A percentile compares a stretch with the other conserved stretches of the same genome.
phyloP scores from a whole-genome alignment of 2,113 vertebrate species.

The Sarotherodon lohbergeri region DNA sequence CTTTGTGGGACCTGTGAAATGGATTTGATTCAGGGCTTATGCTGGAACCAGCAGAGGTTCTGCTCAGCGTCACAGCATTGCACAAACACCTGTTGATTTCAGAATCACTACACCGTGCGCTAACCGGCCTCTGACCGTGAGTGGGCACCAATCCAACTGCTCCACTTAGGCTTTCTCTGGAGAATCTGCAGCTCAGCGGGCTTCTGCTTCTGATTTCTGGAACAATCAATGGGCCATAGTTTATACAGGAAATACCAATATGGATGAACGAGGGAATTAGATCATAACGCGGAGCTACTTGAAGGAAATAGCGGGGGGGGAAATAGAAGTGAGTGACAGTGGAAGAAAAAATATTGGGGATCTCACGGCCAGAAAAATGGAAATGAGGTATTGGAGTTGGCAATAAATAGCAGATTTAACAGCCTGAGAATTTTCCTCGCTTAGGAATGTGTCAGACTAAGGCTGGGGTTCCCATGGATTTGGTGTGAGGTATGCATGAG shows the following conservation, averaged over 20 bases:
- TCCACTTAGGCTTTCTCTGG: slow-evolving; percentile 43
- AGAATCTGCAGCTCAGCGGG: slow-evolving; percentile 26
- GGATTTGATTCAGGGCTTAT: slow-evolving; percentile 51
- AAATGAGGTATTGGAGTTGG: slow-evolving; percentile 72
- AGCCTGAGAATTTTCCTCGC: slow-evolving; percentile 68
- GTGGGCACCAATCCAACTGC: slow-evolving; percentile 30
- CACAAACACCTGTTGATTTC: slow-evolving; percentile 75
- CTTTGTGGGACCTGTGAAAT: slow-evolving; percentile 62
- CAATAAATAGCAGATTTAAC: slow-evolving; percentile 60
- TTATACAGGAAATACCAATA: slow-evolving; percentile 70
- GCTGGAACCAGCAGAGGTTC: slow-evolving; percentile 37
- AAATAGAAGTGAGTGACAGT: slow-evolving; percentile 39
- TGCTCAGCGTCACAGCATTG: slow-evolving; percentile 60
- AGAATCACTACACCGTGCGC: slow-evolving; percentile 27
- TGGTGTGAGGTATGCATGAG: slow-evolving; percentile 69
- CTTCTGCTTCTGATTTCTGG: slow-evolving; percentile 62
- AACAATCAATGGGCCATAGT: slow-evolving; percentile 62
- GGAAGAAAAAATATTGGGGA: slow-evolving; percentile 59
- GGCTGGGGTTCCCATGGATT: slow-evolving; percentile 70
- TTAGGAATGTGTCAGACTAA: slow-evolving; percentile 69
- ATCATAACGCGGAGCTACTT: slow-evolving; percentile 40
- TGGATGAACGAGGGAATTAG: slow-evolving; percentile 59
- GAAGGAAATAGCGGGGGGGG: slow-evolving; percentile 11
- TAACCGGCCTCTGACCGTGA: slow-evolving; percentile 29
- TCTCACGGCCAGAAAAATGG: slow-evolving; percentile 62